These are phyloP conservation scores for Agrotis exclamationis DNA, from an alignment of 2,888 invertebrate species.

Conservation along the genomic window DNA sequence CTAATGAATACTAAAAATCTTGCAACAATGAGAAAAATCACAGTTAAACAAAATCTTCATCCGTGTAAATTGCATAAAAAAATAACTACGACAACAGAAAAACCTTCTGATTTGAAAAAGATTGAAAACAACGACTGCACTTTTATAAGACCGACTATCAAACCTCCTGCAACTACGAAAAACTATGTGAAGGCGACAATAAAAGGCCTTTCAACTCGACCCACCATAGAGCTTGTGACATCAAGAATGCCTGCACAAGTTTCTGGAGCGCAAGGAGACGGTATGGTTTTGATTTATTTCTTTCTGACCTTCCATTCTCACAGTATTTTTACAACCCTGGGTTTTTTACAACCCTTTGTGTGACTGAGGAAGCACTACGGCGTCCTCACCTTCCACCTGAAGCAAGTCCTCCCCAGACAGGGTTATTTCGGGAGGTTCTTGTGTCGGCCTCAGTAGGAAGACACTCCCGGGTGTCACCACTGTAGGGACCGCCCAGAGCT, in stretches of 20 bases:
- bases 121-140: neutral
- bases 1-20: neutral
- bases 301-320: neutral
- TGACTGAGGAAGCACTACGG: too few species aligned
- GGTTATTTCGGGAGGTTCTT: too few species aligned
- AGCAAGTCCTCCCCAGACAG: too few species aligned
- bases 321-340: too few species aligned
- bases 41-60: neutral
- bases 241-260: neutral
- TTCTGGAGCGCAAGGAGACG: neutral
- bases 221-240: neutral
- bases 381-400: too few species aligned
- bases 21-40: neutral
- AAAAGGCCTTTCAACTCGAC: neutral
- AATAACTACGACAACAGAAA: neutral
- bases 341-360: too few species aligned
- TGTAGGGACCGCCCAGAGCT: too few species aligned
- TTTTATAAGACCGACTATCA: neutral
- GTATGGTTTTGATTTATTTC: conserved; percentile 21
- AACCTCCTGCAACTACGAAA: neutral
- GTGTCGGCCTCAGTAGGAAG: too few species aligned
- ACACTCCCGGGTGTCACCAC: too few species aligned
- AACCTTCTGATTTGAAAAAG: neutral
- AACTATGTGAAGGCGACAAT: neutral
- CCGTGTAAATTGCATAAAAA: conserved; percentile 1